Evolutionary conservation across 2,113 vertebrate genomes (phyloP).

Genomic region (Cryptoleucopteryx plumbea): DNA sequence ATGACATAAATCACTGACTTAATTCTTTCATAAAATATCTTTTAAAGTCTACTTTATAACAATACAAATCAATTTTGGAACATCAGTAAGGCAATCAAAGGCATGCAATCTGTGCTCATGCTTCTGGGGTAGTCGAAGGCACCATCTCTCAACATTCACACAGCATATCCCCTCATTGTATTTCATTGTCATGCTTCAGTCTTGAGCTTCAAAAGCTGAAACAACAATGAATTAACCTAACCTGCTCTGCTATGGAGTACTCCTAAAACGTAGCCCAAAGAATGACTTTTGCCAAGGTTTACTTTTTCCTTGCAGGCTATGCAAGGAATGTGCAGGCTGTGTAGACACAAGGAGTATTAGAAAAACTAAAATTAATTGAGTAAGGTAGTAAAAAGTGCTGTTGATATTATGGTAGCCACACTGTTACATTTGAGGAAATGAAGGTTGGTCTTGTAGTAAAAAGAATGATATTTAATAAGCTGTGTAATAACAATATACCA

Average conservation of each 20-base stretch:
- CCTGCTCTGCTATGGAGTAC: not conserved
- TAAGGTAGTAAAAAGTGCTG: not conserved
- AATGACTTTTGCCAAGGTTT: not conserved
- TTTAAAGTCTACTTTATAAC: not conserved
- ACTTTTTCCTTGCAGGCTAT: not conserved
- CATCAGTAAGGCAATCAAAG: not conserved
- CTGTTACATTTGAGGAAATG: not conserved
- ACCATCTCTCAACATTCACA: not conserved
- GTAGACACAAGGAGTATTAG: not conserved
- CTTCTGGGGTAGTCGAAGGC: not conserved
- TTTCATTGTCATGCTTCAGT: not conserved
- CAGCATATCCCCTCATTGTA: not conserved
- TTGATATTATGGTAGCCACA: not conserved
- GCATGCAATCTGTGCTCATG: not conserved
- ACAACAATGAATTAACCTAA: not conserved
- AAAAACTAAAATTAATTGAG: not conserved
- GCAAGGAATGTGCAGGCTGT: not conserved
- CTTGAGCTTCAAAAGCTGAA: not conserved
- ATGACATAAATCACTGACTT: not conserved
- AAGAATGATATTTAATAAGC: not conserved
- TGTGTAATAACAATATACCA: not conserved
- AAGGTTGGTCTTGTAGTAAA: not conserved
- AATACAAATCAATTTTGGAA: not conserved
- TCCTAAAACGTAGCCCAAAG: not conserved
- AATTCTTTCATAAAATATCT: not conserved